Base-by-base conservation (phyloP, 2,113 vertebrate genomes). In the Thomomys bottae region DNA sequence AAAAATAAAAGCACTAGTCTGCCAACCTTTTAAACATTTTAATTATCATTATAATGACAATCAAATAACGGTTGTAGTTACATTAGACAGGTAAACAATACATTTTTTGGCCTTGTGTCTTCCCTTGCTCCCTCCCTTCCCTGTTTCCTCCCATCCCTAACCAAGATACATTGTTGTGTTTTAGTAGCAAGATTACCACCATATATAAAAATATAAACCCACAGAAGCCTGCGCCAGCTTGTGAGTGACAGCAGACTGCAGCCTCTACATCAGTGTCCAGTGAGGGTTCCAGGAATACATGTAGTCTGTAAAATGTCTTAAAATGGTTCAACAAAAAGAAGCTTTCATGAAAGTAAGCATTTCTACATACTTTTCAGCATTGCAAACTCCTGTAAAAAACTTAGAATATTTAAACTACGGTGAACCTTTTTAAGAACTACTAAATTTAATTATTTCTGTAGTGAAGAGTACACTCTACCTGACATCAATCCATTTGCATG, bases 291-390 rank as follows among this genome's bases (percentile, higher is more conserved):
- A 30, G 34, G 28, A 76, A 83, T 70, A n/a, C 2, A 21, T 72
- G 73, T 2, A 73, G 1, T 8, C 59, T 64, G 79, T 76, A 84
- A 92, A 86, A 66, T 92, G 49, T 83, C 82, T 68, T 83, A 66
- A 92, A 93, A 82, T 79, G 42, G 36, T 38, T 77, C 68, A 90
- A 81, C 93, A 64, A 42, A 93, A 85, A n/a, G 34, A 79, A 49
- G 18, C 34, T 30, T 89, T 91, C 81, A 84, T 76, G 30, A 84
- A 92, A 92, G 93, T 82, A 2, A 26, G 8, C 64, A 64, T 90
- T 94, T 93, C 73, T 87, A 54, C 2, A 38, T 32, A 88, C n/a
- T 78, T 91, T 89, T 84, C 2, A n/a, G n/a, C n/a, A n/a, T n/a
- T n/a, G n/a, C 68, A 78, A 93, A 80, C 0, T 64, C 18, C 32